Evolutionary conservation across 1,140 invertebrate species (phyloP).

Genomic region (Musca domestica): DNA sequence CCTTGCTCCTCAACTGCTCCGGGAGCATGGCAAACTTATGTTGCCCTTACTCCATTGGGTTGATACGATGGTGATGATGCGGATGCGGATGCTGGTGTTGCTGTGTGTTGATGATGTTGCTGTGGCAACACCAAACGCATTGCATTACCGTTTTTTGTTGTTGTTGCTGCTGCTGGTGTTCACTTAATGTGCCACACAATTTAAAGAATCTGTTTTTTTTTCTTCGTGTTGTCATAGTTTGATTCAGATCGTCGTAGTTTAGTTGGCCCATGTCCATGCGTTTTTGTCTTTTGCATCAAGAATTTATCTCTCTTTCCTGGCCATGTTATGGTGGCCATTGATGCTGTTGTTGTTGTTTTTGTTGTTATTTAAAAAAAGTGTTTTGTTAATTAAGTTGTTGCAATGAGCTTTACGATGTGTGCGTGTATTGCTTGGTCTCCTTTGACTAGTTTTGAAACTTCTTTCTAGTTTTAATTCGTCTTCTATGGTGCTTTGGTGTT

Average conservation of each 20-base stretch:
- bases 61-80: neutral
- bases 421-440: no score
- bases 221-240: conserved; percentile 5
- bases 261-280: no score
- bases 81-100: neutral
- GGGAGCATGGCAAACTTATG: neutral
- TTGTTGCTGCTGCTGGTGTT: neutral
- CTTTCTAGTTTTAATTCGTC: no score
- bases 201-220: neutral
- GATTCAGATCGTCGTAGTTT: neutral
- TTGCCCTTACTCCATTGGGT: neutral
- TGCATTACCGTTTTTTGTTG: neutral
- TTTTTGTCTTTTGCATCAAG: conserved; percentile 3
- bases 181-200: conserved; percentile 13
- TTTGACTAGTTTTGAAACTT: no score
- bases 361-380: neutral
- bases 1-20: neutral
- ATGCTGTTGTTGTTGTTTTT: no score
- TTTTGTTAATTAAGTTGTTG: conserved; percentile 20
- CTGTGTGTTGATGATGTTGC: neutral
- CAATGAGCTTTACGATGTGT: neutral
- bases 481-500: no score
- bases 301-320: conserved; percentile 1
- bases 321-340: no score
- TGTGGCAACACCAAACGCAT: conserved; percentile 1